phyloP scores from a whole-genome alignment of 2,888 invertebrate genomes.

The Tetrapedia diversipes region DNA sequence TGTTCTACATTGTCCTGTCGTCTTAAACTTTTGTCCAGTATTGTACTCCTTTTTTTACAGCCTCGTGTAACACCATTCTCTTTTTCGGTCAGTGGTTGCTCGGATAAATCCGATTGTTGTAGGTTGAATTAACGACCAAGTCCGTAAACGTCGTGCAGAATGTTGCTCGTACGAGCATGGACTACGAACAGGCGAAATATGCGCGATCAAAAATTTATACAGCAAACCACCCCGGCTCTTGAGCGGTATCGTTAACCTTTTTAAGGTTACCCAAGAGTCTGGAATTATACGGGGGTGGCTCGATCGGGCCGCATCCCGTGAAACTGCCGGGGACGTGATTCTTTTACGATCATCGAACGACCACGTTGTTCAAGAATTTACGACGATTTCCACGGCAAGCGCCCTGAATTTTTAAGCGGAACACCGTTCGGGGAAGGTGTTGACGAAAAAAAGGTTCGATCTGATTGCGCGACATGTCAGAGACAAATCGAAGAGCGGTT shows the following conservation, averaged over 20 bases:
- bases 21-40: too few relatives aligned
- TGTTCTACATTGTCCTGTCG: too few relatives aligned
- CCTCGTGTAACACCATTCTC: too few relatives aligned
- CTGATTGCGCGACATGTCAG: background rate
- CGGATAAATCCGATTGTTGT: background rate
- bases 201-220: slow-evolving; percentile 49
- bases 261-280: slow-evolving; percentile 21
- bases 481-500: background rate
- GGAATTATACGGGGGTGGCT: slow-evolving; percentile 10
- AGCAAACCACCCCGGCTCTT: slow-evolving; percentile 36
- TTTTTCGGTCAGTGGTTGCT: background rate
- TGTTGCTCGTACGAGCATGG: background rate
- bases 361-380: background rate
- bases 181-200: slow-evolving; percentile 26
- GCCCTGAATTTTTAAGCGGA: background rate
- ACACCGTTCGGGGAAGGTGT: background rate
- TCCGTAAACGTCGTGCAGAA: background rate
- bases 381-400: background rate
- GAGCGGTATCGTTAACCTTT: slow-evolving; percentile 46
- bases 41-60: too few relatives aligned
- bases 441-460: background rate
- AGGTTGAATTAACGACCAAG: background rate
- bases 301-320: background rate
- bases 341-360: background rate
- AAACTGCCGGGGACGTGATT: slow-evolving; percentile 12